Conservation (phyloP, 2,113 vertebrate genomes). For the Ochotona curzoniae region DNA sequence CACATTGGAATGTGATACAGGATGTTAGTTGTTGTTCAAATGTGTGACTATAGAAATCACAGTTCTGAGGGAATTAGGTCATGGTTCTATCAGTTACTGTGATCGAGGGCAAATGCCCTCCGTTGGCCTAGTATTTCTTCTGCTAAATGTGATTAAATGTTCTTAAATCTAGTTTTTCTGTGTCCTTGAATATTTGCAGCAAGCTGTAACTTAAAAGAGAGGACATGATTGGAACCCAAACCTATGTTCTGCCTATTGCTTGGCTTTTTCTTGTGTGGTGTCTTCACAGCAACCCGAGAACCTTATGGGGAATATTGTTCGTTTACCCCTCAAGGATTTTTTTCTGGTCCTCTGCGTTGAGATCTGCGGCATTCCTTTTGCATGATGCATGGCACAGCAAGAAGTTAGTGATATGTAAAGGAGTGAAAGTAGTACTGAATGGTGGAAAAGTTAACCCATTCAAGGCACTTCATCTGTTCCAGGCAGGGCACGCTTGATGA, state of each 20-base stretch:
- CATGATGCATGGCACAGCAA: background rate
- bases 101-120: slow-evolving; percentile 23
- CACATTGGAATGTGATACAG: slow-evolving; percentile 1
- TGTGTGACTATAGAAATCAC: background rate
- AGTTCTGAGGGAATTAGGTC: background rate
- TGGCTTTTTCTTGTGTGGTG: background rate
- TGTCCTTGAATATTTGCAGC: slow-evolving; percentile 37
- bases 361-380: background rate
- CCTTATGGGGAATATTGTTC: background rate
- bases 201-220: slow-evolving; percentile 11
- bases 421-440: background rate
- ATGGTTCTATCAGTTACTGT: background rate
- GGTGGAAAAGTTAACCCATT: background rate
- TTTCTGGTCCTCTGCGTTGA: background rate
- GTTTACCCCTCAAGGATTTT: background rate
- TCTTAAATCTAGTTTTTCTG: background rate
- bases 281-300: background rate
- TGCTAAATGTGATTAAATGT: background rate
- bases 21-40: background rate
- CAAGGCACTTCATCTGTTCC: background rate
- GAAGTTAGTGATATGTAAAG: background rate
- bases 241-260: background rate
- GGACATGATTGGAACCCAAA: background rate
- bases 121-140: background rate
- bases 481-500: background rate